phyloP scores from a whole-genome alignment of 1,140 invertebrate species.

The Berghia stephanieae region DNA sequence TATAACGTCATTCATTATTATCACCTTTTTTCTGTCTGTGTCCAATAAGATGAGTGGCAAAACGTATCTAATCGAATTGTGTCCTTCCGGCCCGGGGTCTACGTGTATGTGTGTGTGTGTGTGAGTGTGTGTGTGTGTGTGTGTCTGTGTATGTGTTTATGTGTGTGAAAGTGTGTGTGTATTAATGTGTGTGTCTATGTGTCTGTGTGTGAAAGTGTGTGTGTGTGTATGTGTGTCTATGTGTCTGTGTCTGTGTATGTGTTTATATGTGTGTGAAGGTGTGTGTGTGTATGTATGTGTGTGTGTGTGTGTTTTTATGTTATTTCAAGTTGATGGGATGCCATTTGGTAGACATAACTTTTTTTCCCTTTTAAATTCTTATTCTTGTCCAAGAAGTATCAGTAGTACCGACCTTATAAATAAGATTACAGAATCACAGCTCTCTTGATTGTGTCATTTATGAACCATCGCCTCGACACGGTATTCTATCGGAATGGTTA shows the following conservation, averaged over 20 bases:
- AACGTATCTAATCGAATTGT: no score
- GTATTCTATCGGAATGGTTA: no score
- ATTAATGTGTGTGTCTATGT: conserved; percentile 1
- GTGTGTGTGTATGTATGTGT: not conserved
- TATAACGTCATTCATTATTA: no score
- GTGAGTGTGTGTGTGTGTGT: no score
- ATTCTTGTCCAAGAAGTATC: conserved; percentile 77
- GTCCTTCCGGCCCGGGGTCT: no score
- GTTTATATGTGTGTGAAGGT: not conserved
- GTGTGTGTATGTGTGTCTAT: not conserved
- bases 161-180: not conserved
- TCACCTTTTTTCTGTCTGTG: no score
- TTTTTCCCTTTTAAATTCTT: no score
- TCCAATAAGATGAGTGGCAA: no score
- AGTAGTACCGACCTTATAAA: conserved; percentile 53
- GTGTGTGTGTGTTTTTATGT: not conserved
- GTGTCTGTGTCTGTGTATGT: not conserved
- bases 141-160: no score
- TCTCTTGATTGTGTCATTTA: not conserved
- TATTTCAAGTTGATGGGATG: conserved; percentile 55
- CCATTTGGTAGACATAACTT: no score
- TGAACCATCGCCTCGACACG: no score
- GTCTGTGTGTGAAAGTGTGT: not conserved
- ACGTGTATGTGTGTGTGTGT: no score
- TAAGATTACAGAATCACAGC: conserved; percentile 59